Evolutionary conservation across 2,797 vertebrate species (phyloP).

Genomic region (Sarcoramphus papa): DNA sequence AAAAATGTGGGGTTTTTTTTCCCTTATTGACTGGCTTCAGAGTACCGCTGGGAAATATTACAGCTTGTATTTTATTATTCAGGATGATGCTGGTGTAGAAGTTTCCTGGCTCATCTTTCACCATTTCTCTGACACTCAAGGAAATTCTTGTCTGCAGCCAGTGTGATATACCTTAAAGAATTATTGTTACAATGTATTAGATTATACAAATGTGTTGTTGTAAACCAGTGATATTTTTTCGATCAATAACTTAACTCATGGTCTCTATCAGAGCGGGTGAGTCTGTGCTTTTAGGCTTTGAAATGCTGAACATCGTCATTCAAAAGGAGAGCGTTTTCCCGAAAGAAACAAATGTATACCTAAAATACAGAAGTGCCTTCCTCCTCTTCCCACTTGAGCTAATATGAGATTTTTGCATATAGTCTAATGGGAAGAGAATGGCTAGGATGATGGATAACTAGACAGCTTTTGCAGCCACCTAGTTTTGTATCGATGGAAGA

Average conservation of each 20-base stretch:
- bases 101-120: conserved; percentile 1
- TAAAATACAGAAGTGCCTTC: not conserved
- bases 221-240: not conserved
- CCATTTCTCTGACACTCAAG: not conserved
- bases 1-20: not conserved
- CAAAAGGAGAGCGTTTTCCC: not conserved
- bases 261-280: not conserved
- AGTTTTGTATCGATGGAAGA: not conserved
- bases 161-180: not conserved
- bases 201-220: not conserved
- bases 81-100: not conserved
- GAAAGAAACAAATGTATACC: not conserved
- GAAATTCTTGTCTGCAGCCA: not conserved
- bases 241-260: not conserved
- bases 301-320: not conserved
- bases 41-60: not conserved
- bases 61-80: not conserved
- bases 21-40: not conserved
- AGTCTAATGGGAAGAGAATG: not conserved
- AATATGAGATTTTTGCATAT: not conserved
- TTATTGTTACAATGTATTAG: not conserved
- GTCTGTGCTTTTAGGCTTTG: not conserved
- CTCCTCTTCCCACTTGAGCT: not conserved
- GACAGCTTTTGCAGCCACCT: not conserved
- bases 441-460: not conserved